A percentile compares a stretch with the other conserved stretches of the same genome.
These are phyloP conservation scores for Zaprionus ornatus DNA, from an alignment of 1,140 invertebrate genomes.

Conservation along the genomic window DNA sequence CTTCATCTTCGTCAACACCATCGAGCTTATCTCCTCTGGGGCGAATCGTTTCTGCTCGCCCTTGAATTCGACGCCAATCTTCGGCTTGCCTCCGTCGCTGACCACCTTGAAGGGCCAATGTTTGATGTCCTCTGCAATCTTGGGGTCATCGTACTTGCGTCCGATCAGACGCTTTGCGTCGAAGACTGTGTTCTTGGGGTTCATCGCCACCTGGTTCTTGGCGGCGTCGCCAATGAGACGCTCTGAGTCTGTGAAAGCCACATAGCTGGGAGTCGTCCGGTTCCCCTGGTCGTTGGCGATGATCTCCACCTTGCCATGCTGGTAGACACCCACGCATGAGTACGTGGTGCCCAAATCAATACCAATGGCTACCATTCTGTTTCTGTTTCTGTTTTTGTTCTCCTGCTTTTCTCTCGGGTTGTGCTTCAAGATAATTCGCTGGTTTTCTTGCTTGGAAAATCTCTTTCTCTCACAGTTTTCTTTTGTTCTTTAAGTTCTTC, in stretches of 20 bases:
- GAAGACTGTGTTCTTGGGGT: conserved; percentile 79
- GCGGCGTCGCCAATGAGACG: conserved; percentile 98
- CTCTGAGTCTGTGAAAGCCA: conserved; percentile 98
- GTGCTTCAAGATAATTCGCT: conserved; percentile 1
- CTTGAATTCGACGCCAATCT: conserved; percentile 90
- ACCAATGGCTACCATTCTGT: conserved; percentile 87
- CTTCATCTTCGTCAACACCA: conserved; percentile 92
- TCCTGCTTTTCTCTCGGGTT: conserved; percentile 1
- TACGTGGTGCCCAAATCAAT: conserved; percentile 92
- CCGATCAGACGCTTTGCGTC: conserved; percentile 88
- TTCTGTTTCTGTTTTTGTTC: conserved; percentile 27
- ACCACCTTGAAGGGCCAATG: conserved; percentile 90
- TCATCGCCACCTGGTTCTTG: conserved; percentile 86
- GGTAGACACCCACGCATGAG: conserved; percentile 91
- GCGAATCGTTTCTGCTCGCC: conserved; percentile 90
- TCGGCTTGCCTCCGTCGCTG: conserved; percentile 87
- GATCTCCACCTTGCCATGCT: conserved; percentile 95
- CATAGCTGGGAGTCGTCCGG: conserved; percentile 97
- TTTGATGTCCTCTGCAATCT: conserved; percentile 90
- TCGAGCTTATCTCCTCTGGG: conserved; percentile 91
- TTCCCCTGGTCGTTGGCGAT: conserved; percentile 98
- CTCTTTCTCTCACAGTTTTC: neutral
- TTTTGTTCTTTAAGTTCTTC: conserved; percentile 8
- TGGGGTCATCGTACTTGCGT: conserved; percentile 88
- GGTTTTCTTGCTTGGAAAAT: neutral